Base-by-base conservation (phyloP, 2,888 invertebrate species). In the Anthophora plumipes region DNA sequence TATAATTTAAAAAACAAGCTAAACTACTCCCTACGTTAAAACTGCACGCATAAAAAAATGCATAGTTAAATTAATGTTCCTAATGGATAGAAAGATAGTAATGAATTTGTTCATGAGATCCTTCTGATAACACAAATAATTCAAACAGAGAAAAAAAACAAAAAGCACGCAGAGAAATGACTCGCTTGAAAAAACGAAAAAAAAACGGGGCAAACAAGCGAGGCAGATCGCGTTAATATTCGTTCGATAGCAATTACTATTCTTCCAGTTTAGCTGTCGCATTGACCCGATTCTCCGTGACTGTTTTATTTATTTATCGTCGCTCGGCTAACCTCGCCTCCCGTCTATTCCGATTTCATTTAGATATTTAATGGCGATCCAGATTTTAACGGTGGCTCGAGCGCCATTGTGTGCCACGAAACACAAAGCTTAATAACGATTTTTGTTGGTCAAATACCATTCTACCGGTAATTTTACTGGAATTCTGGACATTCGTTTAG, bases 261-360 rank as follows among this genome's bases (percentile, higher is more conserved):
- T 73, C 69, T 54, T 63, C 20, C 64, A 46, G 31, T 63, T 68
- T 64, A 52, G 9, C n/a, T 57, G 31, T 39, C 60, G 20, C 52
- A 37, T n/a, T 57, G 50, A 59, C 48, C 60, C 39, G 37, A 64
- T 66, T 64, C 17, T 12, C 57, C 17, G 11, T 22, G 61, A 50
- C 68, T 60, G 46, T 63, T 63, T 60, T 67, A 75, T 76, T 80
- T 76, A 71, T 67, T 75, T 75, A 67, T 71, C 64, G 52, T 41
- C 41, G 25, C 43, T 22, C 69, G 31, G 52, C 48, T 31, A 68
- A 64, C 39, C 50, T n/a, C 50, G 22, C 12, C 39, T 43, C n/a
- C 8, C 31, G 22, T 54, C 50, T 59, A 43, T 63, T 52, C 50
- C 63, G 72, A 80, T 77, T 76, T 76, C 60, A 76, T 68, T 72